Evolutionary conservation across 2,797 vertebrate genomes (phyloP).

Genomic region (Antennarius maculatus): DNA sequence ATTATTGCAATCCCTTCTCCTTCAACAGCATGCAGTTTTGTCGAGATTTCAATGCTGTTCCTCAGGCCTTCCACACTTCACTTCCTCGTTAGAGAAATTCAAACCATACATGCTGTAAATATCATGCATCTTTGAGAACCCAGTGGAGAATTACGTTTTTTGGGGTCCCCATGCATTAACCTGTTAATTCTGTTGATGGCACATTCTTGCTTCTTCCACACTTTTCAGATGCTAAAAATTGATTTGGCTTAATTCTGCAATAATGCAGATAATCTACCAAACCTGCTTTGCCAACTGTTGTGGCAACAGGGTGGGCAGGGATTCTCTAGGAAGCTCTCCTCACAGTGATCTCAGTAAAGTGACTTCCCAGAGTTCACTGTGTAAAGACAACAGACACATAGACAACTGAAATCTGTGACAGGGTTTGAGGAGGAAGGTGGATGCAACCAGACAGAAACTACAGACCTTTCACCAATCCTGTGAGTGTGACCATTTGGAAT

Average conservation of each 20-base stretch:
- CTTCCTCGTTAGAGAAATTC: too few species aligned
- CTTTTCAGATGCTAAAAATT: too few species aligned
- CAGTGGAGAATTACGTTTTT: too few species aligned
- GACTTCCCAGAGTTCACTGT: not conserved
- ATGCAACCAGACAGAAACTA: not conserved
- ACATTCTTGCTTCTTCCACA: too few species aligned
- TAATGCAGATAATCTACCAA: not conserved
- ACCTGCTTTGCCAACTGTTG: not conserved
- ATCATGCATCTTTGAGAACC: too few species aligned
- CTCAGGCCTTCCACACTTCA: too few species aligned
- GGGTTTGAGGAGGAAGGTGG: not conserved
- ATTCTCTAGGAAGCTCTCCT: not conserved
- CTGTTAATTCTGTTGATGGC: too few species aligned
- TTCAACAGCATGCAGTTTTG: too few species aligned
- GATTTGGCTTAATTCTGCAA: not conserved
- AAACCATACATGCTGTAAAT: too few species aligned
- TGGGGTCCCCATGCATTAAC: too few species aligned
- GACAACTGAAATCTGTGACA: not conserved
- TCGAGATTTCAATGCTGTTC: too few species aligned
- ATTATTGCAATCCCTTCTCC: too few species aligned
- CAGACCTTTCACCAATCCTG: not conserved
- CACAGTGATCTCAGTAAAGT: conserved; percentile 3
- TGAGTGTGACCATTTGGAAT: conserved; percentile 2
- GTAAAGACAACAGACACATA: not conserved
- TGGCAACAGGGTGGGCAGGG: not conserved